Evolutionary conservation across 2,888 invertebrate genomes (phyloP).

Genomic region (Chalcosyrphus nemorum): DNA sequence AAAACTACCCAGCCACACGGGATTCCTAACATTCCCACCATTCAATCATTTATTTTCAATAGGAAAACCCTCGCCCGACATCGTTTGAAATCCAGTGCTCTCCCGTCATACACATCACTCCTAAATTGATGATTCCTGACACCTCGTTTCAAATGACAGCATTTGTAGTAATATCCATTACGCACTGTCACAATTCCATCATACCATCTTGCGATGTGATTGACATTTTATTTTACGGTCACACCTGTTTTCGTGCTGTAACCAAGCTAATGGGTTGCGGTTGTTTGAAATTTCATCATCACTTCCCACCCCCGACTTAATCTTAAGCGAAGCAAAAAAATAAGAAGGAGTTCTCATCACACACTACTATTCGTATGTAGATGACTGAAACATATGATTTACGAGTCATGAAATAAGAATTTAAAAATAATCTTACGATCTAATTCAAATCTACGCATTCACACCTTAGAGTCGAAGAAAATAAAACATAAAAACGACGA

Average conservation of each 20-base stretch:
- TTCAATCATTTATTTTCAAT: too few species aligned
- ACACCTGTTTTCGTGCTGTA: conserved; percentile 24
- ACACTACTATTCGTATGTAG: neutral
- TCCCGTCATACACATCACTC: neutral
- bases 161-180: conserved; percentile 21
- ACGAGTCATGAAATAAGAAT: conserved; percentile 45
- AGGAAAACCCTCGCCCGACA: neutral
- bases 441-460: conserved; percentile 48
- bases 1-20: neutral
- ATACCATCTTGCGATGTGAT: neutral
- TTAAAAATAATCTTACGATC: conserved; percentile 61
- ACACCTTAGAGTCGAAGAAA: conserved; percentile 16
- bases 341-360: conserved; percentile 3
- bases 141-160: neutral
- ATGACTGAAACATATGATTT: conserved; percentile 11
- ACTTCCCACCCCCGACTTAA: neutral
- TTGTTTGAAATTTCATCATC: conserved; percentile 10
- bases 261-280: conserved; percentile 26
- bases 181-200: conserved; percentile 3
- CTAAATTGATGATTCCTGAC: neutral
- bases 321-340: too few species aligned
- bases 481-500: conserved; percentile 6
- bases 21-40: neutral
- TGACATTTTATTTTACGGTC: conserved; percentile 26
- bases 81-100: neutral